Evolutionary conservation across 2,113 vertebrate genomes (phyloP).

Genomic region (Coryphaenoides rupestris): DNA sequence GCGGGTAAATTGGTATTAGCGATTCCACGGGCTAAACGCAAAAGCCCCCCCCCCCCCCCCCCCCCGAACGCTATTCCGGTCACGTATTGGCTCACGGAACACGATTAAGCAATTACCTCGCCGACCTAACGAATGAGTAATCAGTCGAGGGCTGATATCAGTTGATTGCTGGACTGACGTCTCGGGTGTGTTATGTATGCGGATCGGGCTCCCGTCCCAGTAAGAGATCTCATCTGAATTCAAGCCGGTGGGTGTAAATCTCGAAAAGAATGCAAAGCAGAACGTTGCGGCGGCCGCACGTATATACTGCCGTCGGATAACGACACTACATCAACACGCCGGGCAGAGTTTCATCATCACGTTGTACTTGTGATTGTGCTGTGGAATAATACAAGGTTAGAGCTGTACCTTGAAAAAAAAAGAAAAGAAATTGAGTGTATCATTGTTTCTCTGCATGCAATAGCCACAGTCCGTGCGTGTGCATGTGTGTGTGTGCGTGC

Average conservation of each 20-base stretch:
- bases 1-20: constrained; percentile 66
- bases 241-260: constrained; percentile 8
- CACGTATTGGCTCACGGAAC: constrained; percentile 49
- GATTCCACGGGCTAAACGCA: constrained; percentile 53
- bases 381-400: not conserved
- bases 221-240: constrained; percentile 21
- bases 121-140: constrained; percentile 59
- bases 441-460: no score
- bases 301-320: constrained; percentile 5
- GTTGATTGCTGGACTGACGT: constrained; percentile 46
- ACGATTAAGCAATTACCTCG: constrained; percentile 64
- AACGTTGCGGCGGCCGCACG: constrained; percentile 15
- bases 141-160: constrained; percentile 52
- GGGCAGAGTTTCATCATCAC: not conserved
- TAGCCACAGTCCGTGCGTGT: not conserved
- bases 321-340: constrained; percentile 5
- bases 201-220: constrained; percentile 25
- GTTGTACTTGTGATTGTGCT: not conserved
- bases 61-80: constrained; percentile 35
- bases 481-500: constrained; percentile 3
- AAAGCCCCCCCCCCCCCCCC: constrained; percentile 14
- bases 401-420: no score
- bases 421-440: no score
- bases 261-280: constrained; percentile 2
- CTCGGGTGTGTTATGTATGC: constrained; percentile 25